Conservation (phyloP, 1,140 invertebrate species). For the Heliothis subflexa region DNA sequence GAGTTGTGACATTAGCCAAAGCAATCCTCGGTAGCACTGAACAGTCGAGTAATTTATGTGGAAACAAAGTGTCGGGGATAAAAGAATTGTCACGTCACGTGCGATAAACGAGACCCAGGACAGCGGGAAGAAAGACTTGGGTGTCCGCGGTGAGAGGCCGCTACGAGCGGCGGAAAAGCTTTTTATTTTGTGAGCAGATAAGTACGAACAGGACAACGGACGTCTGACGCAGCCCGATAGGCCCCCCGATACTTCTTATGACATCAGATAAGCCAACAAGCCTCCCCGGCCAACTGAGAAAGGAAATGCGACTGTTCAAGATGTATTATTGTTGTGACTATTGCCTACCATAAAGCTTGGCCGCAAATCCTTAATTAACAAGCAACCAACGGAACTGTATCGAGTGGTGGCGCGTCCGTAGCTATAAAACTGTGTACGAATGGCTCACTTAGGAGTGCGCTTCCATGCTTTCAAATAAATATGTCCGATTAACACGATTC, state of each 20-base stretch:
- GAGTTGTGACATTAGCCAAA: conserved; percentile 62
- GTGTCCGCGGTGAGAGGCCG: conserved; percentile 47
- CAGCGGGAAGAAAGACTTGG: conserved; percentile 53
- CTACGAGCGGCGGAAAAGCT: conserved; percentile 56
- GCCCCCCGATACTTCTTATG: conserved; percentile 63
- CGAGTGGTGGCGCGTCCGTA: conserved; percentile 47
- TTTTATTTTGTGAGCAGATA: conserved; percentile 71
- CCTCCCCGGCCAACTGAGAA: conserved; percentile 65
- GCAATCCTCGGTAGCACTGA: conserved; percentile 65
- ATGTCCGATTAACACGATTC: conserved; percentile 76
- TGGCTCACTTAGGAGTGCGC: conserved; percentile 60
- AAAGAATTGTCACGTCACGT: conserved; percentile 76
- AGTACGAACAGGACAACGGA: conserved; percentile 65
- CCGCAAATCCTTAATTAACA: conserved; percentile 76
- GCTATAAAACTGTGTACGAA: conserved; percentile 58
- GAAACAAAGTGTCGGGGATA: conserved; percentile 73
- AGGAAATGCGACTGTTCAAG: conserved; percentile 71
- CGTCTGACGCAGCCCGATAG: conserved; percentile 63
- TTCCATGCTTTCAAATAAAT: conserved; percentile 73
- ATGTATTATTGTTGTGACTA: conserved; percentile 82
- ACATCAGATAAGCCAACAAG: conserved; percentile 75
- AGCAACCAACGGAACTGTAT: conserved; percentile 69
- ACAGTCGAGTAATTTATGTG: conserved; percentile 74
- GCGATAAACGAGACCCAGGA: conserved; percentile 64
- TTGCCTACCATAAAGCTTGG: conserved; percentile 75